Evolutionary conservation across 2,113 vertebrate genomes (phyloP).

Genomic region (Pelobates fuscus): DNA sequence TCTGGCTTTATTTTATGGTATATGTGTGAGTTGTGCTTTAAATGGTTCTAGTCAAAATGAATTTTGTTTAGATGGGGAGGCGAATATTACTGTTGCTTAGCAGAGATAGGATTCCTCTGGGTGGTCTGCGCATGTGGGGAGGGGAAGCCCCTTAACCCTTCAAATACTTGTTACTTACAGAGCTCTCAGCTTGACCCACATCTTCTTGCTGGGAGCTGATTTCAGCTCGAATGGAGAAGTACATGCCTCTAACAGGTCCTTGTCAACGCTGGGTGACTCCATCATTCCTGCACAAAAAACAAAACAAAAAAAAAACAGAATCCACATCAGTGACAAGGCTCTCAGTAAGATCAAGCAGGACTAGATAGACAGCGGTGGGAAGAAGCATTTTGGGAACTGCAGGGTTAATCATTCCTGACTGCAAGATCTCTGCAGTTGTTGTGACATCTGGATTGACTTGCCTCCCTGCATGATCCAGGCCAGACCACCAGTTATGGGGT

Average conservation of each 20-base stretch:
- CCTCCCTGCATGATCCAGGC: not conserved
- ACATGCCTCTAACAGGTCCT: constrained; percentile 62
- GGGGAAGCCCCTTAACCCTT: constrained; percentile 49
- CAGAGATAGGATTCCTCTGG: constrained; percentile 47
- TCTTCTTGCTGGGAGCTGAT: constrained; percentile 69
- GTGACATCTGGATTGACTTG: not conserved
- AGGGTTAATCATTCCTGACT: not conserved
- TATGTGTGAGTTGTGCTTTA: constrained; percentile 1
- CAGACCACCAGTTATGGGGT: not conserved
- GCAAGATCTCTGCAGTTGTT: not conserved
- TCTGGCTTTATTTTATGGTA: not conserved
- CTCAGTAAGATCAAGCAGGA: not conserved
- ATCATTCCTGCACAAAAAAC: constrained; percentile 48
- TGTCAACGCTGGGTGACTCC: constrained; percentile 56
- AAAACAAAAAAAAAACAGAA: not conserved
- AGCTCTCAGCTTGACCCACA: constrained; percentile 74
- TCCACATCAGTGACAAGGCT: constrained; percentile 14
- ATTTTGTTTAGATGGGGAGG: constrained; percentile 18
- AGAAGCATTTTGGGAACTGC: constrained; percentile 49
- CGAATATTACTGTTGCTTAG: constrained; percentile 29
- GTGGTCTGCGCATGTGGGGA: constrained; percentile 51
- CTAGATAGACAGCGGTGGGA: constrained; percentile 19
- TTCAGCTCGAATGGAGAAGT: constrained; percentile 68
- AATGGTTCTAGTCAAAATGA: not conserved
- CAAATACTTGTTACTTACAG: constrained; percentile 64